Base-by-base conservation (phyloP, 2,888 invertebrate species). In the Scaptomyza tumidula region DNA sequence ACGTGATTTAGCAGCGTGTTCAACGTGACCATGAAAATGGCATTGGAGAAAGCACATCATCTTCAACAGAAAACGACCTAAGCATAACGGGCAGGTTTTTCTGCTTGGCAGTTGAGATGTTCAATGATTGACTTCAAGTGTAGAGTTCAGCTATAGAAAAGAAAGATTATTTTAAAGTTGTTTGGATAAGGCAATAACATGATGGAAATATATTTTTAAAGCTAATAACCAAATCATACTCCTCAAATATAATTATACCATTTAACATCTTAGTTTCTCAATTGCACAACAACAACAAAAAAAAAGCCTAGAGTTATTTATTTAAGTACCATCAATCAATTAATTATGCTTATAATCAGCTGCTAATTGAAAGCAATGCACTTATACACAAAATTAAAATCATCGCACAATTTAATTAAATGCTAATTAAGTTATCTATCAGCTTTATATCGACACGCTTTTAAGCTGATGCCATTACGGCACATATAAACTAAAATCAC, bases 1-100 rank as follows among this genome's bases (percentile, higher is more conserved):
- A 83, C 78, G 84, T 76, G 84, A 86, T 83, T 82, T 86, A 33
- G 78, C 76, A 71, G 76, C 57, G 59, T 71, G 54, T 62, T 64
- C 65, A 74, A 83, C 84, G 80, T 82, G 82, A 70, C 86, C 86
- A 62, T 80, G 84, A 80, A 82, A 83, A 78, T 78, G 56, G 54
- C 49, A 54, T n/a, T n/a, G n/a, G n/a, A n/a, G n/a, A n/a, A n/a
- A 50, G 49, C 53, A 37, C 35, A 24, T 62, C 57, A 35, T 44
- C 24, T 43, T 67, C 33, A 45, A 48, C 16, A 41, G 14, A 41
- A 19, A 31, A 13, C 6, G 33, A 16, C 13, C 3, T 5, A 13
- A 2, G 5, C 39, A n/a, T 33, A 24, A 27, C 24, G 6, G 43
- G n/a, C 27, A 43, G 50, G 19, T 24, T 29, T 7, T 2, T 43